Evolutionary conservation across 1,140 invertebrate species (phyloP).

Genomic region (Holcopasites calliopsidis): DNA sequence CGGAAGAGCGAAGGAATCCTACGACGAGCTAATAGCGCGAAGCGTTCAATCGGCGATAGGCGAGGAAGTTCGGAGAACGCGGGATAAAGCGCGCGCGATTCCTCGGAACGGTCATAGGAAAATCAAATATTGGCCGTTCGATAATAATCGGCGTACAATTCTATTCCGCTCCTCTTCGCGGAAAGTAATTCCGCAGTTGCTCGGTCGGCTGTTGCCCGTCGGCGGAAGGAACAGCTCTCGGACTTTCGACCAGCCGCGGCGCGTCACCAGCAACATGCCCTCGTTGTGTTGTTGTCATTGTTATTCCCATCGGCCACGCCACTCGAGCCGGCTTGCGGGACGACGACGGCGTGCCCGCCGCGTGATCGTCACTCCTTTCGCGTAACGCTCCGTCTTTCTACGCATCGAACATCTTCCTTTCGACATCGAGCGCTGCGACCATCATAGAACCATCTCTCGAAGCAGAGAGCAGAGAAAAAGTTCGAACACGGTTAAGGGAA

Average conservation of each 20-base stretch:
- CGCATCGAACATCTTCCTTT: neutral
- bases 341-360: constrained; percentile 33
- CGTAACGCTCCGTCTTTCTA: neutral
- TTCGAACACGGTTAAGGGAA: neutral
- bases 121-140: constrained; percentile 34
- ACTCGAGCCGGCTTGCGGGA: neutral
- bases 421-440: neutral
- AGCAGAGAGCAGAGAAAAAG: neutral
- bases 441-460: too few species aligned
- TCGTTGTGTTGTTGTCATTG: constrained; percentile 19
- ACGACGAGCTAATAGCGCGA: neutral
- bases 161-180: neutral
- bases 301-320: constrained; percentile 26
- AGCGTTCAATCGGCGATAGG: neutral
- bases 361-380: constrained; percentile 40
- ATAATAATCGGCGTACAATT: constrained; percentile 20
- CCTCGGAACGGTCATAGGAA: constrained; percentile 4
- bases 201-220: neutral
- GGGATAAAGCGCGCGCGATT: constrained; percentile 5
- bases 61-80: constrained; percentile 9
- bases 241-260: constrained; percentile 11
- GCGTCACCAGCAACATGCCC: constrained; percentile 1
- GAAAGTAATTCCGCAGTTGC: constrained; percentile 6
- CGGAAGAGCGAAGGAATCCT: neutral
- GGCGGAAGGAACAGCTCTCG: too few species aligned